Evolutionary conservation across 2,888 invertebrate genomes (phyloP), one percentile per base, ranked within the genome.

Genomic region (Rhimphoctona megacephalus): DNA sequence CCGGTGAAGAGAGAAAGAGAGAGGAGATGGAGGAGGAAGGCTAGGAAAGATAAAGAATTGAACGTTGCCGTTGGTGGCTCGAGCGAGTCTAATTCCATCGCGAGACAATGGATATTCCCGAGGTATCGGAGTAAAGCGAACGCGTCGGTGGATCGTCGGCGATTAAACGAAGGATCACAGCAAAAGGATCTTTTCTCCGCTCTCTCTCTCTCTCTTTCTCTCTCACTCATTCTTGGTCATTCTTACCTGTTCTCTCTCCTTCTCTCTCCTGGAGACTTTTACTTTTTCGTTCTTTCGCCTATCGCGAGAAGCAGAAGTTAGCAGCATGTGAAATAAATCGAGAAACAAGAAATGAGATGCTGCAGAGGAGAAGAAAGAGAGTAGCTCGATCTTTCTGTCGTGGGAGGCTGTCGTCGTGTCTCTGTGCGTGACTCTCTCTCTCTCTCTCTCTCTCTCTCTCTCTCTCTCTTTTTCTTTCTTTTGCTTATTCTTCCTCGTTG

Each of bases 71-170:
- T 49, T 52, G 76, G 78, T 64, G 83, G 54, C 81, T 82, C 85
- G 88, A 87, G 72, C 88, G 88, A 79, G 81, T 84, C 91, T 91
- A 91, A 91, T 91, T 92, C 90, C 76, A 57, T 74, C 88, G 69
- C 88, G 89, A 90, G 90, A 91, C 90, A 91, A 90, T 91, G 89
- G 88, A 87, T n/a, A n/a, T 86, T 80, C 88, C 80, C 79, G 81
- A 80, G 69, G 83, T 74, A 82, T 64, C 72, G 82, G 84, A 54
- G 43, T 43, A 72, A 78, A 77, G 70, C 54, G 69, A 83, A 82
- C 83, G 87, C 82, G 83, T 84, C 83, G 86, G 76, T 76, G 80
- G 77, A 81, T 77, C 81, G 83, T 81, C 81, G 80, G 74, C 87
- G 88, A 89, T 87, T 89, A 88, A 89, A 88, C 78, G 69, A 61